Evolutionary conservation across 1,140 invertebrate genomes (phyloP).

Genomic region (Drosophila bocqueti): DNA sequence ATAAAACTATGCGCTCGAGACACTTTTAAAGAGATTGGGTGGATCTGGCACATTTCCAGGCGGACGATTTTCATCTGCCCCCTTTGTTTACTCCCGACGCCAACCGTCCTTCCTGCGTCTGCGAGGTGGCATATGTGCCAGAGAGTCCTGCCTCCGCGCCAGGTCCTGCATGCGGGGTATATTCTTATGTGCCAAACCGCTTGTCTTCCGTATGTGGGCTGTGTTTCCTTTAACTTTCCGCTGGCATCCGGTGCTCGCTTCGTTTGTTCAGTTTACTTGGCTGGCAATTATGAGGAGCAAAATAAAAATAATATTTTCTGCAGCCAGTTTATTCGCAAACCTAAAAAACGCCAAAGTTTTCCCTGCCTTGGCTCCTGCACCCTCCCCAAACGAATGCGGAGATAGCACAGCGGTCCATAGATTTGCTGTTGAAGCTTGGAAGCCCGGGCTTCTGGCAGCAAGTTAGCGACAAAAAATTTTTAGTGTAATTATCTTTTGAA

Average conservation of each 20-base stretch:
- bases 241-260: constrained; percentile 51
- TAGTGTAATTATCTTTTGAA: constrained; percentile 83
- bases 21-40: constrained; percentile 36
- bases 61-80: constrained; percentile 38
- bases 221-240: constrained; percentile 76
- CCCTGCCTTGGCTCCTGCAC: background rate
- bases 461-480: constrained; percentile 68
- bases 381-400: constrained; percentile 1
- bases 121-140: constrained; percentile 37
- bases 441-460: constrained; percentile 49
- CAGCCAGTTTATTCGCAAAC: constrained; percentile 57
- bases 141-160: constrained; percentile 4
- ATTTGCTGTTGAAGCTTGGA: constrained; percentile 58
- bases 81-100: constrained; percentile 2
- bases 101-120: background rate
- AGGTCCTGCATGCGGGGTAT: constrained; percentile 24
- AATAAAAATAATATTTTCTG: constrained; percentile 80
- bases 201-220: constrained; percentile 72
- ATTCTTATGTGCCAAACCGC: constrained; percentile 75
- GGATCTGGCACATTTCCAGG: constrained; percentile 40
- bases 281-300: constrained; percentile 71
- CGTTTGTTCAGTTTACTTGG: constrained; percentile 49
- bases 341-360: constrained; percentile 33
- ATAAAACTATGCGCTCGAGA: constrained; percentile 29
- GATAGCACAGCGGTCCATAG: constrained; percentile 59